phyloP scores from a whole-genome alignment of 1,140 invertebrate genomes.

The Limonius californicus region DNA sequence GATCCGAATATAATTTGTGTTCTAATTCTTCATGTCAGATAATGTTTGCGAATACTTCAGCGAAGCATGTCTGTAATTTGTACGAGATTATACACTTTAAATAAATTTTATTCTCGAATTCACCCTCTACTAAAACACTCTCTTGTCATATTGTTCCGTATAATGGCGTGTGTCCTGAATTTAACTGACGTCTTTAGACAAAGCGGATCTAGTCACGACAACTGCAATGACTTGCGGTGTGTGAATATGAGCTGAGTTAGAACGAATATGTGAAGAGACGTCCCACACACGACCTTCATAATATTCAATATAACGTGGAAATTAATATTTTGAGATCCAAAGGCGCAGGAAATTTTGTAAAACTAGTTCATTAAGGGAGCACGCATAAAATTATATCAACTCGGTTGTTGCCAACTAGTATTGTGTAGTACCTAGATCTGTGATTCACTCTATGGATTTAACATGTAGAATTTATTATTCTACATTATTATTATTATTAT shows the following conservation, averaged over 20 bases:
- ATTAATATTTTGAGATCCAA: neutral
- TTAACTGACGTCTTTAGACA: conserved; percentile 7
- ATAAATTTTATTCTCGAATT: conserved; percentile 2
- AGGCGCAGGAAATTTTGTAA: no score
- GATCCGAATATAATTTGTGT: no score
- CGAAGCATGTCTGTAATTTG: neutral
- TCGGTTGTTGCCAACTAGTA: no score
- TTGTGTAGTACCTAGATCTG: no score
- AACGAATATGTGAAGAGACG: neutral
- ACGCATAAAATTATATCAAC: no score
- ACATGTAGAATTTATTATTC: no score
- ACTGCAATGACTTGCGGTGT: conserved; percentile 11
- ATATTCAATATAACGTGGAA: neutral
- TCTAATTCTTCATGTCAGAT: neutral
- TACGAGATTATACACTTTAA: neutral
- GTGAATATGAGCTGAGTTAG: neutral
- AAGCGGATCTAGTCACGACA: conserved; percentile 8
- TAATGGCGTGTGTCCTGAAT: conserved; percentile 12
- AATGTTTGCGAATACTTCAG: neutral
- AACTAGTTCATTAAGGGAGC: no score
- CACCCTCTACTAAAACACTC: conserved; percentile 2
- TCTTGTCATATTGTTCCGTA: conserved; percentile 11
- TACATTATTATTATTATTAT: no score
- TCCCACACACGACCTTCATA: neutral
- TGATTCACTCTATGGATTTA: no score